Conservation (phyloP, 2,113 vertebrate genomes). For the Poicephalus gulielmi region DNA sequence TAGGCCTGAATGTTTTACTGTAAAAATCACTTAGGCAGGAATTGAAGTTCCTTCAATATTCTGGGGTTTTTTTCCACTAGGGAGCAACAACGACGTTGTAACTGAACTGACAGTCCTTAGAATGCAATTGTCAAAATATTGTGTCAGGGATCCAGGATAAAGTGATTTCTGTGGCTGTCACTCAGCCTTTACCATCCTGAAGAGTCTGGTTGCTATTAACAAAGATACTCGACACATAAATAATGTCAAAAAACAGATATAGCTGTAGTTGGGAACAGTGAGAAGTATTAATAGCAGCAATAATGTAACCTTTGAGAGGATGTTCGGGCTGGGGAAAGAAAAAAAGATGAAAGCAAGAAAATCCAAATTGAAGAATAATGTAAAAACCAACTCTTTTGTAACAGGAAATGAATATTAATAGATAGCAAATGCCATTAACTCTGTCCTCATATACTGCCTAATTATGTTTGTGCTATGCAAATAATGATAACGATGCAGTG, state of each 20-base stretch:
- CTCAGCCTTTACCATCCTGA: slow-evolving; percentile 29
- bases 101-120: slow-evolving; percentile 63
- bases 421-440: neutral
- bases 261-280: neutral
- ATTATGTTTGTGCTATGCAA: neutral
- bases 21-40: slow-evolving; percentile 31
- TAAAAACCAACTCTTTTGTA: neutral
- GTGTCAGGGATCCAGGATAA: slow-evolving; percentile 51
- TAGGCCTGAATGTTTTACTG: slow-evolving; percentile 28
- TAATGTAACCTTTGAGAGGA: neutral
- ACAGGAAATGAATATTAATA: neutral
- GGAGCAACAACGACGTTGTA: slow-evolving; percentile 51
- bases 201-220: slow-evolving; percentile 26
- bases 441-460: neutral
- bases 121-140: slow-evolving; percentile 71
- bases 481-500: neutral
- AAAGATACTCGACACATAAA: neutral
- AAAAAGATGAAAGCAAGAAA: neutral
- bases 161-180: slow-evolving; percentile 58
- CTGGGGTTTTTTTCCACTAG: slow-evolving; percentile 8
- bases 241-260: neutral
- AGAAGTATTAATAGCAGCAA: neutral
- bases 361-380: neutral
- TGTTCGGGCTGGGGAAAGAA: neutral
- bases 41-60: slow-evolving; percentile 49